phyloP scores from a whole-genome alignment of 1,140 invertebrate species.

The Trichomalopsis sarcophagae region DNA sequence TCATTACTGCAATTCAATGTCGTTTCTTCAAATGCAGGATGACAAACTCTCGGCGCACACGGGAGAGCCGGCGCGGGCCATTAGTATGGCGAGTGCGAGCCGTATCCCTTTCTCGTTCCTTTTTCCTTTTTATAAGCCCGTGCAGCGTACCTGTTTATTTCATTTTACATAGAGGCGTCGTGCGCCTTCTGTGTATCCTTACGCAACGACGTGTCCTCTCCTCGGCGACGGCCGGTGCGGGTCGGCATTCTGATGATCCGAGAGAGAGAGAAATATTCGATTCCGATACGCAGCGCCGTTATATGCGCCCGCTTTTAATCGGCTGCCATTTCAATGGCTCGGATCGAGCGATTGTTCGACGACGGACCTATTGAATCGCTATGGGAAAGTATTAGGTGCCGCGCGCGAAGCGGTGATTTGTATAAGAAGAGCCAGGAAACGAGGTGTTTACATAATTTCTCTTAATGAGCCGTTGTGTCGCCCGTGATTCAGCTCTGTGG shows the following conservation, averaged over 20 bases:
- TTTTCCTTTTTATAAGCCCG: background rate
- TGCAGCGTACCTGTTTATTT: background rate
- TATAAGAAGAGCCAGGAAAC: too few relatives aligned
- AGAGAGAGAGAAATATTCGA: conserved; percentile 8
- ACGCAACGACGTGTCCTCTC: conserved; percentile 6
- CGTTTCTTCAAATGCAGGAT: background rate
- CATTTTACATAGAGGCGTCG: conserved; percentile 7
- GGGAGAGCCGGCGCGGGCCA: conserved; percentile 26
- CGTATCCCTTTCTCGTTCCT: background rate
- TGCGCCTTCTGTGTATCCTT: background rate
- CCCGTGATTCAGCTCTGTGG: too few relatives aligned
- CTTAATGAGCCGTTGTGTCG: too few relatives aligned
- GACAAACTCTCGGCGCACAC: background rate
- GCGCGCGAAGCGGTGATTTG: too few relatives aligned
- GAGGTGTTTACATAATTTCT: too few relatives aligned
- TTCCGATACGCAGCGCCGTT: conserved; percentile 3
- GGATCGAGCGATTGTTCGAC: background rate
- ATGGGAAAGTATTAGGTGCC: too few relatives aligned
- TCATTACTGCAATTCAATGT: background rate
- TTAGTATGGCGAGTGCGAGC: conserved; percentile 53
- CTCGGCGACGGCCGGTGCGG: background rate
- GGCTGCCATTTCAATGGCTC: background rate
- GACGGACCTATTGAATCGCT: background rate
- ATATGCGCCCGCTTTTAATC: background rate
- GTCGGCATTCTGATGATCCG: conserved; percentile 28